Evolutionary conservation across 2,797 vertebrate genomes (phyloP).

Genomic region (Hippopotamyrus pictus): DNA sequence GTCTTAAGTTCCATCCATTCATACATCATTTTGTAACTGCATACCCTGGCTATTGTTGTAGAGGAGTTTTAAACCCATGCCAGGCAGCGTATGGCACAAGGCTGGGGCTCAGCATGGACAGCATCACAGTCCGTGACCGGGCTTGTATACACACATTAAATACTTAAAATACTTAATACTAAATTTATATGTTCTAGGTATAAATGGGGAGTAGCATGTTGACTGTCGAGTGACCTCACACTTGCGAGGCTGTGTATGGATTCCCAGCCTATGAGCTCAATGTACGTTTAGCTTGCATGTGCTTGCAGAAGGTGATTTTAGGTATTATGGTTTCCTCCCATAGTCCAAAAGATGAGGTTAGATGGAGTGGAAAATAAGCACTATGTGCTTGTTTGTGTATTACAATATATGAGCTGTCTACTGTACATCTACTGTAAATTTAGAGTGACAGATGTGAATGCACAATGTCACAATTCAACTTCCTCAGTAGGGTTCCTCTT

Average conservation of each 20-base stretch:
- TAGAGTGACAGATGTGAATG: background rate
- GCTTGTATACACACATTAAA: background rate
- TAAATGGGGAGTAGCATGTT: background rate
- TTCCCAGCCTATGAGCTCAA: background rate
- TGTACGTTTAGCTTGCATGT: background rate
- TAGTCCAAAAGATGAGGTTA: background rate
- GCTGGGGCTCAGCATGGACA: background rate
- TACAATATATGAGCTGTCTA: background rate
- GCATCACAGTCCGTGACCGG: background rate
- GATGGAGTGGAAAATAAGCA: background rate
- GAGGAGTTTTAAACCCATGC: background rate
- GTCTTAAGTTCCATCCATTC: background rate
- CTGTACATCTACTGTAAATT: background rate
- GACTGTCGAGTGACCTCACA: background rate
- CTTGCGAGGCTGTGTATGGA: background rate
- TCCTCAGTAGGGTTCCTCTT: background rate
- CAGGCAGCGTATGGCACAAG: background rate
- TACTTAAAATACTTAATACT: background rate
- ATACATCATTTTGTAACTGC: background rate
- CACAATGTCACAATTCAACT: background rate
- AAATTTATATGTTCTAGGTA: background rate
- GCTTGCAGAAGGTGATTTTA: background rate
- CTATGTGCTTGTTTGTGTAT: background rate
- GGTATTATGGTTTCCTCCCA: background rate
- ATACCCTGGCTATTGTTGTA: background rate